Base-by-base conservation (phyloP, 2,797 vertebrate genomes). In the Erpetoichthys calabaricus region DNA sequence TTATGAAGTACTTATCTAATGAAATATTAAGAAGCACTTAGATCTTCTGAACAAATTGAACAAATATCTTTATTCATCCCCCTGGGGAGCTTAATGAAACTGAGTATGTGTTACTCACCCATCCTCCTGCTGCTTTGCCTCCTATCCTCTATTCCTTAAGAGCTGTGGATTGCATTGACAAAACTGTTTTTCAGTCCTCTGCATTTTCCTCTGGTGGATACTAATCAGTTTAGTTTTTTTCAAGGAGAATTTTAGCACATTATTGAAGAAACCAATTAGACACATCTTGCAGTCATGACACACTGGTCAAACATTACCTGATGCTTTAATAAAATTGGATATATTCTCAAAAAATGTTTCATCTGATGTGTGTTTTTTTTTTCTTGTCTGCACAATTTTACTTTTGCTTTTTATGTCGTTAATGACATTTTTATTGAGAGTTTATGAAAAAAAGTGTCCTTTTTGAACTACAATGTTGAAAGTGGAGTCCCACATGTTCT, bases 1-100 rank as follows among this genome's bases (percentile, higher is more conserved):
- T 70, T 57, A 60, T 45, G 64, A 64, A 62, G 56, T 60, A 59
- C 43, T 54, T 68, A 46, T 53, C 53, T 69, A 67, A 65, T 4
- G 7, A 75, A 77, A 66, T 69, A 73, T 74, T 75, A 71, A 73
- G 61, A 64, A 70, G 9, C 65, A 68, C 58, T 65, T 68, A 70
- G 62, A 64, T 56, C 60, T 77, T 75, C 70, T 68, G 68, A 74
- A 62, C 59, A 73, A 66, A 57, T 64, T 68, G 68, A 74, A 62
- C 59, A 73, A 66, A 57, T 64, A 67, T 68, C 57, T 69, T 70
- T 72, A 59, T 65, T 62, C 63, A 5, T 55, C 41, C 67, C 63
- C 51, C 43, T 49, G 10, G 53, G 52, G 64, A 56, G 53, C 42
- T 55, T 69, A 68, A 58, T 63, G 63, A 73, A 70, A 65, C 51